phyloP scores from a whole-genome alignment of 2,797 vertebrate genomes.

The Microctenopoma lineatum region DNA sequence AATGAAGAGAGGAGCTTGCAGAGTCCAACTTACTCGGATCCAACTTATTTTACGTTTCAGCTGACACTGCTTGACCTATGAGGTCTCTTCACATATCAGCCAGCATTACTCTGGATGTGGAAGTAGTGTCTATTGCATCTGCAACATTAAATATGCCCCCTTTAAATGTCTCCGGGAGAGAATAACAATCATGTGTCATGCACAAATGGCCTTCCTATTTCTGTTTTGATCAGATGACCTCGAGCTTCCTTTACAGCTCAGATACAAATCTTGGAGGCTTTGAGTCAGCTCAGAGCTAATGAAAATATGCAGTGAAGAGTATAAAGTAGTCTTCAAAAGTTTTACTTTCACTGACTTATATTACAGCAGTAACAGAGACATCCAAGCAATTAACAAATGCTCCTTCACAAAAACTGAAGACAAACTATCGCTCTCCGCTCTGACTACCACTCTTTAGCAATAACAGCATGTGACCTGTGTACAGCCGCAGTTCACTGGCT shows the following conservation, averaged over 20 bases:
- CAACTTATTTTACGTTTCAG: conserved; percentile 14
- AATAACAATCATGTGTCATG: background rate
- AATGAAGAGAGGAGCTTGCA: conserved; percentile 28
- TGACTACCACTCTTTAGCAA: conserved; percentile 73
- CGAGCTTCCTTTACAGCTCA: conserved; percentile 49
- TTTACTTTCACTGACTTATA: background rate
- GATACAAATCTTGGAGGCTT: conserved; percentile 39
- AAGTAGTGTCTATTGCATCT: background rate
- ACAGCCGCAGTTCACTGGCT: conserved; percentile 52
- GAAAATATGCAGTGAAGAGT: conserved; percentile 27
- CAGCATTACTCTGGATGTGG: conserved; percentile 1
- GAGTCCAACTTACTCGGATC: background rate
- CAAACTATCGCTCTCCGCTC: conserved; percentile 29
- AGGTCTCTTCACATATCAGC: conserved; percentile 3
- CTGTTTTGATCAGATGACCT: conserved; percentile 67
- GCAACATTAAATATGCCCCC: background rate
- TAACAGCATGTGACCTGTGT: conserved; percentile 70
- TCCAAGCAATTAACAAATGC: conserved; percentile 8
- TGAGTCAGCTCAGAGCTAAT: conserved; percentile 41
- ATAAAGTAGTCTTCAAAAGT: conserved; percentile 12
- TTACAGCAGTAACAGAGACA: background rate
- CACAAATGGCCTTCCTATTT: conserved; percentile 28
- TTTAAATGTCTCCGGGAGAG: conserved; percentile 13
- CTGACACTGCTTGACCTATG: conserved; percentile 24
- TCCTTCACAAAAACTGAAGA: conserved; percentile 32